Percentiles rank a stretch among this genome's conserved stretches.
Conservation (phyloP, 1,140 invertebrate genomes). For the Drosophila leontia region DNA sequence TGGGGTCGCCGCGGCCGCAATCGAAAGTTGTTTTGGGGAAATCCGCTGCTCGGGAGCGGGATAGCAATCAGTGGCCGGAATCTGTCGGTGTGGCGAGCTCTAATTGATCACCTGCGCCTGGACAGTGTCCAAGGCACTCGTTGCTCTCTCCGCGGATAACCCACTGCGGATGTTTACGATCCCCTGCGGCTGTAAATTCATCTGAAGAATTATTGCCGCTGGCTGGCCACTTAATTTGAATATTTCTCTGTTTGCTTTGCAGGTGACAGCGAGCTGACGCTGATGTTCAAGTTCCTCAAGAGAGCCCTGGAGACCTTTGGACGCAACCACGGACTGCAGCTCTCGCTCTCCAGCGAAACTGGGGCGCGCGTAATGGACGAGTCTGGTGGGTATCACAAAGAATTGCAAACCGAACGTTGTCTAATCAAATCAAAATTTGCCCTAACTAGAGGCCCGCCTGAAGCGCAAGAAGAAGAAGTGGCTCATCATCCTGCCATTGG, state of each 20-base stretch:
- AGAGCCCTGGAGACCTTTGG: slow-evolving; percentile 76
- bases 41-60: slow-evolving; percentile 15
- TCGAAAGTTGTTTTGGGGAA: slow-evolving; percentile 40
- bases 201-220: slow-evolving; percentile 45
- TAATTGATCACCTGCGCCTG: slow-evolving; percentile 46
- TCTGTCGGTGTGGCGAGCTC: slow-evolving; percentile 4
- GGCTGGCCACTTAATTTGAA: slow-evolving; percentile 24
- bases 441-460: slow-evolving; percentile 45
- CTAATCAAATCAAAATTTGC: neutral
- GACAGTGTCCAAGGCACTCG: slow-evolving; percentile 21
- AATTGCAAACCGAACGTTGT: neutral
- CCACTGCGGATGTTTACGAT: slow-evolving; percentile 58
- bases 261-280: slow-evolving; percentile 73
- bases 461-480: slow-evolving; percentile 73
- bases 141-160: slow-evolving; percentile 19
- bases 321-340: slow-evolving; percentile 73
- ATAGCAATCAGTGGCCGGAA: slow-evolving; percentile 27
- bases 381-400: slow-evolving; percentile 45
- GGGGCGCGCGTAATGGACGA: slow-evolving; percentile 70
- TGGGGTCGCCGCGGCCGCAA: slow-evolving; percentile 38
- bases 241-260: slow-evolving; percentile 13
- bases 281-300: slow-evolving; percentile 75
- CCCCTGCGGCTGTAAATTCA: slow-evolving; percentile 48
- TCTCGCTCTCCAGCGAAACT: slow-evolving; percentile 60
- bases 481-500: slow-evolving; percentile 74